Evolutionary conservation across 1,140 invertebrate genomes (phyloP), one percentile per base, ranked within the genome.

Genomic region (Pseudomyrmex flavicornis): DNA sequence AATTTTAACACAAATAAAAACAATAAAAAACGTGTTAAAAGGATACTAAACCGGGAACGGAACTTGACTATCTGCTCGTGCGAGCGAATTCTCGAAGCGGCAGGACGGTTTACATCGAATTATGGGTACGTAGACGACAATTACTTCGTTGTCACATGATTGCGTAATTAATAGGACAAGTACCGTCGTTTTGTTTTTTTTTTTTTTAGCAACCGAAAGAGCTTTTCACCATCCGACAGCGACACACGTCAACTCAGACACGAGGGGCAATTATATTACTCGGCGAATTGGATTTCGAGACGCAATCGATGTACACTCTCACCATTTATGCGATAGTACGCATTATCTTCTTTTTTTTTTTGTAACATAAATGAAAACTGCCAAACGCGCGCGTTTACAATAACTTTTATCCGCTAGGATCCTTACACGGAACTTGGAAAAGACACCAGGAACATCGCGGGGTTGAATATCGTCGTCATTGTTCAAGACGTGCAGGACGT

Each of bases 401-500:
- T 22, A 3, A 17, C 0, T 5, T 52, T 0, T 10, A 59, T 20
- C 2, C 7, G 46, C 48, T 20, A 98, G 97, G 97, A 98, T 94
- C 97, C 97, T 10, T 98, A 97, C 91, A 97, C 97, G 1, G 97
- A 98, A 89, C 94, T 96, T 46, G 96, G 95, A 35, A 96, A 97
- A 83, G 98, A 98, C 88, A 97, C 97, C 0, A 95, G 98, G 63
- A 98, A 98, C 92, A 97, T 98, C 65, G 97, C 97, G 0, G 97
- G 96, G 15, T 94, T 98, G 82, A 96, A 97, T 90, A 94, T 98
- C 2, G 96, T 97, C 2, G 96, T 98, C 0, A 96, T 97, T 2
- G 97, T 98, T 0, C 95, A 97, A 90, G 98, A 98, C 91, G 96
- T 98, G 0, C 97, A 98, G 91, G 98, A 98, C 89, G 97, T 97